Conservation (phyloP, 2,888 invertebrate species). For the Drosophila leonis region DNA sequence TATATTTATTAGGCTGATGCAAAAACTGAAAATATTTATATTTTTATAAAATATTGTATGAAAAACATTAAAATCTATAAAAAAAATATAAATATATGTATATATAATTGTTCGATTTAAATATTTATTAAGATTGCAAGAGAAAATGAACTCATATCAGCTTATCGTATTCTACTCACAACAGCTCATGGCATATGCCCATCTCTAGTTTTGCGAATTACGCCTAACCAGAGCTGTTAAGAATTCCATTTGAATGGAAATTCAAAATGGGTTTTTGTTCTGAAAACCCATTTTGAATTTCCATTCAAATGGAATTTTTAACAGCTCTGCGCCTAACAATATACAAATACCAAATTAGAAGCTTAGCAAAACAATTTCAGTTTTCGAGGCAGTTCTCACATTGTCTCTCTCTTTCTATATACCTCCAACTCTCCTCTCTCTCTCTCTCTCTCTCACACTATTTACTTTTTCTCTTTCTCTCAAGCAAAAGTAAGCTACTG, state of each 20-base stretch:
- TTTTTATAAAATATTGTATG: no score
- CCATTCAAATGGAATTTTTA: no score
- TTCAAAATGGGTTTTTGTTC: no score
- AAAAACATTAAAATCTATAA: no score
- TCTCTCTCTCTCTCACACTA: neutral
- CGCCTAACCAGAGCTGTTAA: no score
- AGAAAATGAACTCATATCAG: neutral
- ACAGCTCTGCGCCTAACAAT: constrained; percentile 44
- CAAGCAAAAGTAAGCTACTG: constrained; percentile 23
- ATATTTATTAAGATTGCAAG: neutral
- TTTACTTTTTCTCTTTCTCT: neutral
- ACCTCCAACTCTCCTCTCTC: neutral
- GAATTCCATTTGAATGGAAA: no score
- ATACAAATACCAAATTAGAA: constrained; percentile 48
- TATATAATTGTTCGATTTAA: no score
- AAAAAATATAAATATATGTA: neutral
- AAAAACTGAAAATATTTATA: neutral
- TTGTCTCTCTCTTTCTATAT: neutral
- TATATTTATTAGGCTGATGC: neutral
- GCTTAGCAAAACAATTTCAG: constrained; percentile 58
- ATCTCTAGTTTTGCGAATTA: constrained; percentile 7
- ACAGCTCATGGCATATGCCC: neutral
- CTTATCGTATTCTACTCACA: neutral
- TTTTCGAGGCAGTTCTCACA: constrained; percentile 46
- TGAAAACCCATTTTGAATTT: no score